phyloP scores from a whole-genome alignment of 2,113 vertebrate genomes.

The Sinosuthora webbiana region DNA sequence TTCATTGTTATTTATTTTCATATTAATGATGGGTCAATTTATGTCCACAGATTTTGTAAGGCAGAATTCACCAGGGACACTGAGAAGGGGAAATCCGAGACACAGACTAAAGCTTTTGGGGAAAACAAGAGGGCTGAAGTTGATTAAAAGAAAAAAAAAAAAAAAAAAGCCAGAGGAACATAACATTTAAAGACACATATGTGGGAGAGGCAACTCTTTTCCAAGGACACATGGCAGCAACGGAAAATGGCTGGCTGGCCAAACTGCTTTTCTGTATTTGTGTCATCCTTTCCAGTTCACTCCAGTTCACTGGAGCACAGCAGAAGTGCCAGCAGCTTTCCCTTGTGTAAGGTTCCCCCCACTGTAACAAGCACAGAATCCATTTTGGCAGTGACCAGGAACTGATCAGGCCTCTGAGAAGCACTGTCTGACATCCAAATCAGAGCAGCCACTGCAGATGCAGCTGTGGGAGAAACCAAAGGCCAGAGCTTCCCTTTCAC shows the following conservation, averaged over 20 bases:
- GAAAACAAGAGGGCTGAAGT: slow-evolving; percentile 44
- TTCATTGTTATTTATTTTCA: slow-evolving; percentile 44
- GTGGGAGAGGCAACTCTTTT: background rate
- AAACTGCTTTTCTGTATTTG: background rate
- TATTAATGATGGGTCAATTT: slow-evolving; percentile 46
- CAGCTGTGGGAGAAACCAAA: background rate
- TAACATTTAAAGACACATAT: slow-evolving; percentile 17
- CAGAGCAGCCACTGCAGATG: background rate
- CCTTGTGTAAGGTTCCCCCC: background rate
- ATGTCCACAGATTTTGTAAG: slow-evolving; percentile 28
- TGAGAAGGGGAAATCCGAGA: slow-evolving; percentile 4
- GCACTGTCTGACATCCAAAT: background rate
- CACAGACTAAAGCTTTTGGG: slow-evolving; percentile 39
- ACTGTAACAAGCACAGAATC: background rate
- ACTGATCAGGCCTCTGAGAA: background rate
- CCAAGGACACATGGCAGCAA: slow-evolving; percentile 28
- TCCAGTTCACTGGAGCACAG: background rate
- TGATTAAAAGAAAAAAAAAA: slow-evolving; percentile 19
- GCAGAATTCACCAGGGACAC: slow-evolving; percentile 53
- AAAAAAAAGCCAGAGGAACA: background rate
- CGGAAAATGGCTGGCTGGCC: background rate
- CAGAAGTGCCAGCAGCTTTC: background rate
- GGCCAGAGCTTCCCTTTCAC: background rate
- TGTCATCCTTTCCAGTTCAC: slow-evolving; percentile 3
- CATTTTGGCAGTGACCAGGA: fast-evolving